Evolutionary conservation across 2,113 vertebrate genomes (phyloP).

Genomic region (Psammodynastes pulverulentus): DNA sequence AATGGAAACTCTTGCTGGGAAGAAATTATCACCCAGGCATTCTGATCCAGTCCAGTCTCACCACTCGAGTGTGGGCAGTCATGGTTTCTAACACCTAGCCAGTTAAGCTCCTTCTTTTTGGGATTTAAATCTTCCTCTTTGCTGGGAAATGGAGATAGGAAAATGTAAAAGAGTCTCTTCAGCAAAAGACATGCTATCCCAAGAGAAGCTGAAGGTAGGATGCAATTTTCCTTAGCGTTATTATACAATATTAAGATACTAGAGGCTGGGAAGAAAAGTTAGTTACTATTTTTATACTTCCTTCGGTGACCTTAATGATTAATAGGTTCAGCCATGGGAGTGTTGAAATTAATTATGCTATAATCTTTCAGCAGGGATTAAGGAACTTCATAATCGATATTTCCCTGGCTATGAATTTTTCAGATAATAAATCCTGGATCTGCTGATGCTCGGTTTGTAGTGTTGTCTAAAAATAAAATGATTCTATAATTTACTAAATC

Average conservation of each 20-base stretch:
- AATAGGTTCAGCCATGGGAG: slow-evolving; percentile 24
- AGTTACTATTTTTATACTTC: slow-evolving; percentile 42
- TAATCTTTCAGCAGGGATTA: slow-evolving; percentile 1
- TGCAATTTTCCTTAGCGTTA: slow-evolving; percentile 27
- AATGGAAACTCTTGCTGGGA: slow-evolving; percentile 83
- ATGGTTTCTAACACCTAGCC: slow-evolving; percentile 66
- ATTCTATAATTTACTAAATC: background rate
- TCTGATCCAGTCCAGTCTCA: slow-evolving; percentile 71
- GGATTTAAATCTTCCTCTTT: slow-evolving; percentile 39
- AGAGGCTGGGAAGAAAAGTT: slow-evolving; percentile 5
- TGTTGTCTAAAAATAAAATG: background rate
- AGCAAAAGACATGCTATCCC: slow-evolving; percentile 47
- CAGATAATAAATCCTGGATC: background rate
- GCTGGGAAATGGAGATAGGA: slow-evolving; percentile 71
- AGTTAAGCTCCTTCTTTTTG: slow-evolving; percentile 57
- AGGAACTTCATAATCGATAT: background rate
- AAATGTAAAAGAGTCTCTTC: slow-evolving; percentile 57
- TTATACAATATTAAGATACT: background rate
- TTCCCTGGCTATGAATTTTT: background rate
- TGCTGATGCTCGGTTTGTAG: background rate
- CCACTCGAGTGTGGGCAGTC: slow-evolving; percentile 60
- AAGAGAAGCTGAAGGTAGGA: slow-evolving; percentile 73
- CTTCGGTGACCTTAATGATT: slow-evolving; percentile 47
- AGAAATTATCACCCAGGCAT: slow-evolving; percentile 71
- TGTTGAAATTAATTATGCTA: slow-evolving; percentile 35